Base-by-base conservation (phyloP, 2,888 invertebrate species). In the Omphaloscelis lunosa region DNA sequence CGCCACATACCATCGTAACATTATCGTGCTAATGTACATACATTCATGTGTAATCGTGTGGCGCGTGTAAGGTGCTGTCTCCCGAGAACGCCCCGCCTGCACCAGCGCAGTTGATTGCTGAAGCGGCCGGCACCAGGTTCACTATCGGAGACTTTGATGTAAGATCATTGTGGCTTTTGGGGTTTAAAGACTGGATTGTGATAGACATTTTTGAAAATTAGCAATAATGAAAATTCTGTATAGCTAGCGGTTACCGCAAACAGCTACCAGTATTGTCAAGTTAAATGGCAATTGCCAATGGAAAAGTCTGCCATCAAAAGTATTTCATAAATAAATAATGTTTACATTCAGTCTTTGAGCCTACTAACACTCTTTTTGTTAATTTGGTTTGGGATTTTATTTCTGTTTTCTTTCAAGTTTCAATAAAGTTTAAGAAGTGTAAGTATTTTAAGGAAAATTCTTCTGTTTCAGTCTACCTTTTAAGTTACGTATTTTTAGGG, bases 71-170 rank as follows among this genome's bases (percentile, higher is more conserved):
- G 97, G 97, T 97, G 92, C 94, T 97, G 93, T 97, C 97, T 78
- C 97, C 97, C 92, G 96, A 93, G 89, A 91, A 85, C 61, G 95
- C 95, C 75, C 97, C 97, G 91, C 97, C 97, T 77, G 97, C 97
- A 92, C 97, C 97, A 82, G 97, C 97, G 89, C 97, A 97, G 92
- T 95, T 97, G 84, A 95, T 96, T 48, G 96, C 96, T 2, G 95
- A 95, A 27, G 95, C 95, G 23, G 95, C 94, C 17, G 94, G 89
- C 65, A 97, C 97, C 91, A 97, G 95, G 92, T 98, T 98, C 96
- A 98, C 98, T 93, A 98, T 98, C 91, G 98, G 98, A 91, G 98
- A 98, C 95, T 98, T 98, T 94, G 98, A 98, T 95, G 98, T 98
- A 97, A 98, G 98, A 85, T 73, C 78, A 74, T 65, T 72, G 71